Evolutionary conservation across 2,797 vertebrate genomes (phyloP), one percentile per base, ranked within the genome.

Genomic region (Brotogeris chrysoptera): DNA sequence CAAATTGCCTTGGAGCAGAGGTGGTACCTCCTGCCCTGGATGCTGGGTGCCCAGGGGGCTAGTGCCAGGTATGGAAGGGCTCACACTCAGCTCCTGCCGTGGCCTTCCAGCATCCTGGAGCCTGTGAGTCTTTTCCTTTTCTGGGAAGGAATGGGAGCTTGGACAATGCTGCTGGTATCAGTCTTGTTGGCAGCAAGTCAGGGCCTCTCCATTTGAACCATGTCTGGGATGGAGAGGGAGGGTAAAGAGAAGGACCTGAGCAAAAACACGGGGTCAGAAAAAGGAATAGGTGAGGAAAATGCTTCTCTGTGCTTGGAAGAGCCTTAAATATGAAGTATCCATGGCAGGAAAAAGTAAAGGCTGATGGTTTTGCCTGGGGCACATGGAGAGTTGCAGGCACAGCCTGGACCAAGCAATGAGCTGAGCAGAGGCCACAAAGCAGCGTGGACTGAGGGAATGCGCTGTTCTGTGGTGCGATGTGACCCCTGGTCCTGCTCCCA

Each of bases 11-110:
- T 0, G 15, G 76, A 60, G 90, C 82, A 80, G 76, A 60, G 79
- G 88, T 86, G 90, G 21, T 79, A 86, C 70, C 80, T 88, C 70
- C 59, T 90, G 94, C 60, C 86, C 68, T 5, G 39, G 28, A 7
- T 7, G 9, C 34, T 9, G 61, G 53, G 25, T 34, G 60, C 15
- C 38, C 3, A 13, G 18, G 24, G 25, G 43, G 2, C 20, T 2
- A 0, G 24, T n/a, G 47, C 47, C 77, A 18, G 50, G 61, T 0
- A 0, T 25, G 55, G 32, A 52, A 61, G 21, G 13, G 66, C 12
- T 90, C 2, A 2, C 19, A n/a, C 14, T 47, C 1, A 0, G 7
- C 13, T 83, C 8, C 61, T 85, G 38, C 10, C 13, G 5, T 0
- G 0, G 0, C 25, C 2, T 63, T 66, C 39, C 80, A 78, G 77